Conservation (phyloP, 2,888 invertebrate genomes). For the Campoletis raptor region DNA sequence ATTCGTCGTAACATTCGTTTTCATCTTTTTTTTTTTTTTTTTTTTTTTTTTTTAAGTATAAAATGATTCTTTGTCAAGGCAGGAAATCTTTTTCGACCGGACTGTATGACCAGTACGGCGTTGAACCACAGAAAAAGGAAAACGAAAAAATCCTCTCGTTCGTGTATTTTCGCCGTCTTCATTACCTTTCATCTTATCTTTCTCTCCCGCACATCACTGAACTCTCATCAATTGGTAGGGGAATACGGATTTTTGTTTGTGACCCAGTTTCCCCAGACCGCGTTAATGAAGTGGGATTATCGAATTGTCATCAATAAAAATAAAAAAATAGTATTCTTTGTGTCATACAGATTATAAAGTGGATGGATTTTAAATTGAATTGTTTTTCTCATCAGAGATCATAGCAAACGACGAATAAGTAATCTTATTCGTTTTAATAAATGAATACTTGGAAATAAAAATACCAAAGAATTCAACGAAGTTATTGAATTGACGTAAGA, state of each 20-base stretch:
- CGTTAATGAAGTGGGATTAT: background rate
- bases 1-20: no score
- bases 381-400: background rate
- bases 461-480: background rate
- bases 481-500: background rate
- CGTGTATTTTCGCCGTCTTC: slow-evolving; percentile 37
- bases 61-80: no score
- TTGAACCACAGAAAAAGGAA: background rate
- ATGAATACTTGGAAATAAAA: background rate
- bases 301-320: background rate
- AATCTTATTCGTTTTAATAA: background rate
- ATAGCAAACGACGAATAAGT: background rate
- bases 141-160: background rate
- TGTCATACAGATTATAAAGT: slow-evolving; percentile 8
- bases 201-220: slow-evolving; percentile 24
- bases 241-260: slow-evolving; percentile 25
- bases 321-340: background rate
- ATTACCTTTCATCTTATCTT: slow-evolving; percentile 37
- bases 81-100: background rate
- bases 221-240: slow-evolving; percentile 23
- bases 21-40: no score
- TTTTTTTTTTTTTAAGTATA: no score
- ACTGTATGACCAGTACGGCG: background rate
- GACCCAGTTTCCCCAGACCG: slow-evolving; percentile 14
- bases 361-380: background rate